Evolutionary conservation across 1,140 invertebrate species (phyloP).

Genomic region (Drosophila lacteicornis): DNA sequence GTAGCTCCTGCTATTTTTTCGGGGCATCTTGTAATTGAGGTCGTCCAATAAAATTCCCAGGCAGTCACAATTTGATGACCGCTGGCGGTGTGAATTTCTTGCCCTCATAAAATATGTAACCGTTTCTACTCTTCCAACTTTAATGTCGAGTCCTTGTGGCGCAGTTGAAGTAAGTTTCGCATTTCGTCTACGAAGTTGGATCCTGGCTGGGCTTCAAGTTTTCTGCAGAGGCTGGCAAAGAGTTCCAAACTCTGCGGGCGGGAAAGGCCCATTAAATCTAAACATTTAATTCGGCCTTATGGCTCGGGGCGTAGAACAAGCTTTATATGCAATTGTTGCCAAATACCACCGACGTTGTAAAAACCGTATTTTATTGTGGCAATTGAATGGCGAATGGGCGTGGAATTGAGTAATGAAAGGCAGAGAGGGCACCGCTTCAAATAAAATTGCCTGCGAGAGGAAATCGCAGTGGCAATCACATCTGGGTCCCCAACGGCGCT

Average conservation of each 20-base stretch:
- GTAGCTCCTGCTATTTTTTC: slow-evolving; percentile 15
- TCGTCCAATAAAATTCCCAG: slow-evolving; percentile 56
- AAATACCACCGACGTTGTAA: slow-evolving; percentile 70
- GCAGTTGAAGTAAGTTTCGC: neutral
- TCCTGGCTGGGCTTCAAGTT: slow-evolving; percentile 21
- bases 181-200: neutral
- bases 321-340: slow-evolving; percentile 55
- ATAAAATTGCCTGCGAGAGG: slow-evolving; percentile 30
- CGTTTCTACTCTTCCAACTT: slow-evolving; percentile 1
- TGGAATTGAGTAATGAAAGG: slow-evolving; percentile 79
- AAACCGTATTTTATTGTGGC: slow-evolving; percentile 76
- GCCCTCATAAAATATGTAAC: slow-evolving; percentile 10
- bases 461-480: slow-evolving; percentile 36
- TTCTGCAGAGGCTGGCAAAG: slow-evolving; percentile 9
- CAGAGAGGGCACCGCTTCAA: slow-evolving; percentile 32
- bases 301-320: slow-evolving; percentile 40
- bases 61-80: slow-evolving; percentile 55
- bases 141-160: neutral
- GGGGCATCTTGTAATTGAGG: slow-evolving; percentile 59
- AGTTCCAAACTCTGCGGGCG: slow-evolving; percentile 21
- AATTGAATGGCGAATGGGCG: slow-evolving; percentile 82
- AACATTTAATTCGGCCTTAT: slow-evolving; percentile 67
- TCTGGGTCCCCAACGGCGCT: slow-evolving; percentile 34
- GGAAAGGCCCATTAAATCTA: slow-evolving; percentile 35
- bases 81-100: slow-evolving; percentile 33